Conservation (phyloP, 1,140 invertebrate species). For the Fopius arisanus region DNA sequence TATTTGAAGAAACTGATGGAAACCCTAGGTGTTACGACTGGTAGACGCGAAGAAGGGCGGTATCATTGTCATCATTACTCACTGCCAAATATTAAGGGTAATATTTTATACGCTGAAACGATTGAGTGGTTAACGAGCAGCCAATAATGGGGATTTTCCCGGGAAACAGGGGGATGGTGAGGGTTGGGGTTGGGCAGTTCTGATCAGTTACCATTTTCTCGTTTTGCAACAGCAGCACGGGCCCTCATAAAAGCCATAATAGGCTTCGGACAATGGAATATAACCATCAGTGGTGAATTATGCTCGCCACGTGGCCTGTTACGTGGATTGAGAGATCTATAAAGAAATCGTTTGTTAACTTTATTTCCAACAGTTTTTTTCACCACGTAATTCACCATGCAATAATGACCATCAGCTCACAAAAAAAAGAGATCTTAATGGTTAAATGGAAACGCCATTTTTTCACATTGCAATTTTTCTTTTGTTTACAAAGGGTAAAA, state of each 20-base stretch:
- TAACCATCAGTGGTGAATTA: slow-evolving; percentile 58
- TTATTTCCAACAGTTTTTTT: slow-evolving; percentile 40
- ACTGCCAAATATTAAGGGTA: not conserved
- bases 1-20: too few relatives aligned
- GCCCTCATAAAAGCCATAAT: slow-evolving; percentile 47
- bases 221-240: slow-evolving; percentile 34
- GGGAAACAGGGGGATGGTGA: not conserved
- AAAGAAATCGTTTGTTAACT: slow-evolving; percentile 48
- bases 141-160: slow-evolving; percentile 16
- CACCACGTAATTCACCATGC: not conserved
- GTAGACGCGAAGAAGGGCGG: not conserved
- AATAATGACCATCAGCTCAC: not conserved
- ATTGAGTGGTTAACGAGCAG: slow-evolving; percentile 20
- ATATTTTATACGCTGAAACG: not conserved
- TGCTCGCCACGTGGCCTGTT: slow-evolving; percentile 49
- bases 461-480: too few relatives aligned
- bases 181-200: not conserved
- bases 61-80: not conserved
- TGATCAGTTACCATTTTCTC: slow-evolving; percentile 38
- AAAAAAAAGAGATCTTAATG: too few relatives aligned
- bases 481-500: too few relatives aligned
- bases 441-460: too few relatives aligned
- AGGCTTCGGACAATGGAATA: slow-evolving; percentile 54
- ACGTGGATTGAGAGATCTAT: slow-evolving; percentile 32
- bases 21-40: too few relatives aligned